These are phyloP conservation scores for Brachionus angularis DNA, from an alignment of 1,140 invertebrate species.

Conservation along the genomic window DNA sequence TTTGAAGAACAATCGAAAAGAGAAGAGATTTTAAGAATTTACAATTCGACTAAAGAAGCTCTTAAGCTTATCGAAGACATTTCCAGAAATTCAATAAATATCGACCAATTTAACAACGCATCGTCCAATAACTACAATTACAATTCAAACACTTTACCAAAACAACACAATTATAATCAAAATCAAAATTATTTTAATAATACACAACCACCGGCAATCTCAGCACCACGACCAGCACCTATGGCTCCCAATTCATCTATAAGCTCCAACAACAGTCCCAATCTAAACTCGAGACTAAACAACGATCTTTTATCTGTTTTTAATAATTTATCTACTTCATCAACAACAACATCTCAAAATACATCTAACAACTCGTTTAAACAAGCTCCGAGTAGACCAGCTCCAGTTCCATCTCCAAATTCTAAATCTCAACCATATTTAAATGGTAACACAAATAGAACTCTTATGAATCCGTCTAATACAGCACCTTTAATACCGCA, in stretches of 20 bases:
- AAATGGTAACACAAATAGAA: not conserved
- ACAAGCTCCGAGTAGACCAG: slow-evolving; percentile 13
- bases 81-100: slow-evolving; percentile 83
- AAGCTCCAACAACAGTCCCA: not conserved
- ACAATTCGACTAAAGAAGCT: slow-evolving; percentile 97
- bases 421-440: slow-evolving; percentile 1
- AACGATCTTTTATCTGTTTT: not conserved
- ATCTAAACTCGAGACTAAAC: not conserved
- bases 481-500: slow-evolving; percentile 16
- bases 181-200: no score
- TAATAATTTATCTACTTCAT: not conserved
- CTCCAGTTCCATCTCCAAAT: slow-evolving; percentile 1
- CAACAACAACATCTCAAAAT: not conserved
- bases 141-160: no score
- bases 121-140: not conserved
- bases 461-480: slow-evolving; percentile 23
- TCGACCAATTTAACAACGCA: not conserved
- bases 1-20: slow-evolving; percentile 89
- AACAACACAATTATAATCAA: no score
- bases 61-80: slow-evolving; percentile 94
- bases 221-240: not conserved
- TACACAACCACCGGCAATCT: not conserved
- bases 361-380: slow-evolving; percentile 16
- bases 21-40: slow-evolving; percentile 97
- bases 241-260: not conserved